Base-by-base conservation (phyloP, 2,888 invertebrate species). In the Caenorhabditis zanzibari region DNA sequence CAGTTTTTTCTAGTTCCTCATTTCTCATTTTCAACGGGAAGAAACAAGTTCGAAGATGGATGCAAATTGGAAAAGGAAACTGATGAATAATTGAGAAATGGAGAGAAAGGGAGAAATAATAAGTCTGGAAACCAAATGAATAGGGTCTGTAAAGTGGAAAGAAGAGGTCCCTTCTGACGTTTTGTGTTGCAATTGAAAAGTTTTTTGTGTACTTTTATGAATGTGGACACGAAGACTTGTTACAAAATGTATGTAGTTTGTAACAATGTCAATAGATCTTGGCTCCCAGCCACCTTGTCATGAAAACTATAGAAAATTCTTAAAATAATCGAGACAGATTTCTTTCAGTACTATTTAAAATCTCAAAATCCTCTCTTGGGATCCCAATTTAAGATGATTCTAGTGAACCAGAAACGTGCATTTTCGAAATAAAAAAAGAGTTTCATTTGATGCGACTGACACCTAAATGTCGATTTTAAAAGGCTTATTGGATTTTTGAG, bases 51-150 rank as follows among this genome's bases (percentile, higher is more conserved):
- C 68, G 32, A 19, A 24, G 52, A 77, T 71, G 61, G 26, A 26
- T 22, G 22, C 63, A 71, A 69, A 77, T 63, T 63, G 63, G 59
- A 38, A 44, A 69, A 54, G 69, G n/a, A 38, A 52, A 63, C 44
- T 63, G 12, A 69, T 77, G 69, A 69, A 77, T 77, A 76, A 76
- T 76, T 76, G 59, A 76, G 59, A 19, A 28, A 7, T n/a, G n/a
- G 12, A 14, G 5, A n/a, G 19, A 38, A 24, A 32, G 54, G 38
- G 64, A 35, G 28, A 32, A 38, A 56, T 63, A 64, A 41, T 49
- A 54, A 14, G 19, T 59, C 28, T 44, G 22, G 47, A 26, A 47
- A 72, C 22, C 38, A 19, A 24, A 61, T 59, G 59, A 41, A 58
- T 58, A 9, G 61, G 38, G 38, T 61, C 61, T 24, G 41, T 24